phyloP scores from a whole-genome alignment of 2,797 vertebrate species.

The Galaxias olidus region DNA sequence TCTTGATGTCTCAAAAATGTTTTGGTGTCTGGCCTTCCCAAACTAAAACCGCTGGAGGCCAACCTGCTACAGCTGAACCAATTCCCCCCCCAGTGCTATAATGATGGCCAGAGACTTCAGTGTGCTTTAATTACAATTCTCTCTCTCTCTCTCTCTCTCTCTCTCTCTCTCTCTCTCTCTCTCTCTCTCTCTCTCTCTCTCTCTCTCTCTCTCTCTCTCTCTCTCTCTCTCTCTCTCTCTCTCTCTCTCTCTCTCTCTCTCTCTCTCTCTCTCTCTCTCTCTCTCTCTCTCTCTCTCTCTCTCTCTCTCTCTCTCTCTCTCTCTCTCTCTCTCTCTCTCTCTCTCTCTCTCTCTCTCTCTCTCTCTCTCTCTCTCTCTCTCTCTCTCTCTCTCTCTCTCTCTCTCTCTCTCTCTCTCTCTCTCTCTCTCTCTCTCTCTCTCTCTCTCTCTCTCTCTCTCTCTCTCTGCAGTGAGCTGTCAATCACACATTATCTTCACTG shows the following conservation, averaged over 20 bases:
- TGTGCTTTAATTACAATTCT: constrained; percentile 65
- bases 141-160: constrained; percentile 51
- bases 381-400: constrained; percentile 23
- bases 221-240: too few relatives aligned
- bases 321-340: neutral
- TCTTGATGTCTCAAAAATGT: constrained; percentile 3
- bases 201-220: constrained; percentile 48
- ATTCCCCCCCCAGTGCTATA: constrained; percentile 34
- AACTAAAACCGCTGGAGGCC: constrained; percentile 19
- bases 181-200: too few relatives aligned
- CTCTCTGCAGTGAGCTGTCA: constrained; percentile 59
- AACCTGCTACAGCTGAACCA: constrained; percentile 36
- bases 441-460: constrained; percentile 24
- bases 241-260: constrained; percentile 17
- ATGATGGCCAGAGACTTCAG: constrained; percentile 59
- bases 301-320: constrained; percentile 22
- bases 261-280: constrained; percentile 47
- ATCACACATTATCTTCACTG: constrained; percentile 60
- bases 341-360: constrained; percentile 45
- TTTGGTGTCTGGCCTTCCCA: neutral
- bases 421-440: constrained; percentile 50
- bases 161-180: constrained; percentile 37
- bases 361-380: constrained; percentile 22
- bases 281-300: constrained; percentile 46
- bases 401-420: constrained; percentile 43